Evolutionary conservation across 1,140 invertebrate genomes (phyloP), one percentile per base, ranked within the genome.

Genomic region (Agrypnia vestita): DNA sequence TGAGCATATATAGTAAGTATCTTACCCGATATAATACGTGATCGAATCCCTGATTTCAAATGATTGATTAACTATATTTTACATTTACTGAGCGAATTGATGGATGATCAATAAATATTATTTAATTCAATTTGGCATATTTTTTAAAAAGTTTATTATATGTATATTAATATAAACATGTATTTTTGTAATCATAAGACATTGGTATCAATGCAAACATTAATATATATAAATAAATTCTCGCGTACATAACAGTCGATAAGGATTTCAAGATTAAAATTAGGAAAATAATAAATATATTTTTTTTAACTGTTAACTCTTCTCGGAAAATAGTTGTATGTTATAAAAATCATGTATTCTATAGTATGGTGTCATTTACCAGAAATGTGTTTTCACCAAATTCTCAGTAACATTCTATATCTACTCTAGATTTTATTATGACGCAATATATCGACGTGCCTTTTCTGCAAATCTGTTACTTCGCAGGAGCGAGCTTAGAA

Each of bases 131-230:
- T 75, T 75, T 75, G 72, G 72, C 72, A 55, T 53, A 25, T 49
- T 72, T 72, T 10, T 56, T 56, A 25, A 56, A 44, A 46, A 46
- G 55, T 74, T 74, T 46, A 43, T 43, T 44, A 74, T 56, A 43
- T 71, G 21, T 73, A 73, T 74, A 4, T 74, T 74, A 9, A 62
- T 69, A 13, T 44, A 15, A 69, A 69, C 64, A 69, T 17, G 59
- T 62, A 69, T 69, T 73, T 73, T 17, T 35, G 15, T 73, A 76
- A 76, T 76, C 74, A 76, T 76, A 76, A 76, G 74, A 76, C 74
- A 62, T 62, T 6, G 55, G 49, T 76, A 62, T 76, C 74, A 74
- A 71, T 71, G 67, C 47, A 71, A 51, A 71, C 47, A 13, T 71
- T 51, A 6, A 49, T 49, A 51, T 71, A 51, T 12, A 71, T n/a